phyloP scores from a whole-genome alignment of 2,888 invertebrate species.

The Diadegma fenestrale region DNA sequence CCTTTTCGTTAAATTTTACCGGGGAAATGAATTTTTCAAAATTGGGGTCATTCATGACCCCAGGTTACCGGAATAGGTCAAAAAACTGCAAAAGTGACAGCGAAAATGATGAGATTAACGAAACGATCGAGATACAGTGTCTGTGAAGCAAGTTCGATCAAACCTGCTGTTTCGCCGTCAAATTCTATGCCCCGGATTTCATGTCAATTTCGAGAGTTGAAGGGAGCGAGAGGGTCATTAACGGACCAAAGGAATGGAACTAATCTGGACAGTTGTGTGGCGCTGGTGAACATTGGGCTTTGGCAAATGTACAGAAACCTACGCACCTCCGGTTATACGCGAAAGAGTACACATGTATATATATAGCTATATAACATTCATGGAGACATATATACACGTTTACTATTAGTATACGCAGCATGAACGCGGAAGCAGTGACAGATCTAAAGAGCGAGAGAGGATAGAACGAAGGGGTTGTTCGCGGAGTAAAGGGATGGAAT shows the following conservation, averaged over 20 bases:
- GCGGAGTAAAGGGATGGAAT: conserved; percentile 71
- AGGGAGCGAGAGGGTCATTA: conserved; percentile 30
- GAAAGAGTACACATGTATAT: conserved; percentile 12
- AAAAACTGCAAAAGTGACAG: too few species aligned
- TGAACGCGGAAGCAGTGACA: conserved; percentile 53
- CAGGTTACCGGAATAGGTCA: too few species aligned
- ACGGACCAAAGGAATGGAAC: conserved; percentile 36
- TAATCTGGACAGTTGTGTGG: conserved; percentile 47
- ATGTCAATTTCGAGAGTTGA: background rate
- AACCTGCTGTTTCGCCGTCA: background rate
- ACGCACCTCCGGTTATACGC: conserved; percentile 32
- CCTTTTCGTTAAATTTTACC: too few species aligned
- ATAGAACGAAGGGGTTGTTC: conserved; percentile 57
- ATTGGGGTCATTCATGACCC: too few species aligned
- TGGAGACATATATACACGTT: background rate
- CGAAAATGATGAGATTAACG: too few species aligned
- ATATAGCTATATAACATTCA: conserved; percentile 3
- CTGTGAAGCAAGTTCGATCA: background rate
- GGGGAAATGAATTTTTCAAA: too few species aligned
- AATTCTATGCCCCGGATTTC: background rate
- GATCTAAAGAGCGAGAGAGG: conserved; percentile 35
- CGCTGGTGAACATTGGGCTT: conserved; percentile 45
- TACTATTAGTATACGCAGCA: conserved; percentile 22
- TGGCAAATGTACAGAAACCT: conserved; percentile 51
- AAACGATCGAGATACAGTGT: background rate